Percentiles rank a stretch among this genome's conserved stretches.
These are phyloP conservation scores for Drymonia ruficornis DNA, from an alignment of 2,888 invertebrate genomes.

Conservation along the genomic window DNA sequence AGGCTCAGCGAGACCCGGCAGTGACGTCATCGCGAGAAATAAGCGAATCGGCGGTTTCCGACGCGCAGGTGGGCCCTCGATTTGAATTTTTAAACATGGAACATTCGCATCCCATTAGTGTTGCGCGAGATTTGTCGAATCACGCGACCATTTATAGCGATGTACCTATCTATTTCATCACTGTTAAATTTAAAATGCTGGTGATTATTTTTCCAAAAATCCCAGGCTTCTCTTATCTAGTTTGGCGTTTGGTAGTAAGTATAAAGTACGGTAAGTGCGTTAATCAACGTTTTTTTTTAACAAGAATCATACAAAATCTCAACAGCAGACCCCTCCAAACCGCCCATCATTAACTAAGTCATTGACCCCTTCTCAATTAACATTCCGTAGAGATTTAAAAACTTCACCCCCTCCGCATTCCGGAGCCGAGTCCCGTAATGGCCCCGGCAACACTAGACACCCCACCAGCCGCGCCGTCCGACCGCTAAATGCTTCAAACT, in stretches of 20 bases:
- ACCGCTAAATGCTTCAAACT: conserved; percentile 65
- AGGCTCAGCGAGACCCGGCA: background rate
- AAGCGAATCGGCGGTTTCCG: background rate
- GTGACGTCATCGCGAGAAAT: background rate
- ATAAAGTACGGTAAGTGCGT: too few relatives aligned
- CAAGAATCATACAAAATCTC: background rate
- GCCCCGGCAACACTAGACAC: conserved; percentile 2
- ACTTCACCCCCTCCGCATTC: background rate
- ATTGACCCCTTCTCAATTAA: conserved; percentile 5
- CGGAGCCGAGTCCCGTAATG: background rate
- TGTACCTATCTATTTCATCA: background rate
- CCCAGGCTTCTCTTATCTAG: too few relatives aligned
- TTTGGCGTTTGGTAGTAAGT: too few relatives aligned
- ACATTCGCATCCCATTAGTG: conserved; percentile 1
- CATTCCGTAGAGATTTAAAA: conserved; percentile 28
- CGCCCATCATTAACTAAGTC: conserved; percentile 12
- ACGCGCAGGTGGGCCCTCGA: conserved; percentile 9
- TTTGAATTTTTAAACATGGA: conserved; percentile 37
- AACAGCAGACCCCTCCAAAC: conserved; percentile 13
- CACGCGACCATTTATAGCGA: background rate
- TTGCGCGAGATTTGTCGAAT: background rate
- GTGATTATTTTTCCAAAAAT: too few relatives aligned
- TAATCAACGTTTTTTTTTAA: too few relatives aligned
- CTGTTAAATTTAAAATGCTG: too few relatives aligned
- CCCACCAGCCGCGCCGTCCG: conserved; percentile 19